Percentiles rank a stretch among this genome's conserved stretches.
These are phyloP conservation scores for Drosophila yooni DNA, from an alignment of 2,888 invertebrate genomes.

Conservation along the genomic window DNA sequence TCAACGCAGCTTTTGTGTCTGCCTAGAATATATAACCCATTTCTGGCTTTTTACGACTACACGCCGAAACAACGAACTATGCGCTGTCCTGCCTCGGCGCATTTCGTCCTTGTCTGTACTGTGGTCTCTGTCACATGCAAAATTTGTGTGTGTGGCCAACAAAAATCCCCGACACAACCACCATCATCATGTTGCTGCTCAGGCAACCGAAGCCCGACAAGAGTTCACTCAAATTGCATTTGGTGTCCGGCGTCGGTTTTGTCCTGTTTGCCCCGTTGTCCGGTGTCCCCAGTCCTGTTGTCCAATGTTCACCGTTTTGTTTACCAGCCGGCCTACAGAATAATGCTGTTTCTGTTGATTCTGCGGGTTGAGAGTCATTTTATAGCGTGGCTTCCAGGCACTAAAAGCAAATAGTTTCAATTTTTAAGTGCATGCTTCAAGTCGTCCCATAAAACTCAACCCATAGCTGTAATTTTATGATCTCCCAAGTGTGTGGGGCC, in stretches of 20 bases:
- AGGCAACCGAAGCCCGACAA: slow-evolving; percentile 73
- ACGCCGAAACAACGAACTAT: slow-evolving; percentile 65
- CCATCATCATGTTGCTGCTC: slow-evolving; percentile 61
- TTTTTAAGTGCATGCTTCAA: slow-evolving; percentile 51
- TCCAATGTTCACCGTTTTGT: slow-evolving; percentile 51
- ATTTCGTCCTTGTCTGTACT: slow-evolving; percentile 36
- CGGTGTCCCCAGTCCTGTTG: slow-evolving; percentile 5
- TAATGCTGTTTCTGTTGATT: slow-evolving; percentile 32
- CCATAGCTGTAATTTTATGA: slow-evolving; percentile 26
- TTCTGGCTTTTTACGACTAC: slow-evolving; percentile 77
- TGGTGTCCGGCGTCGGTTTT: slow-evolving; percentile 51
- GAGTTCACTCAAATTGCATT: slow-evolving; percentile 80
- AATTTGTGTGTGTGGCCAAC: slow-evolving; percentile 67
- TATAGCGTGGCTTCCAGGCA: slow-evolving; percentile 32
- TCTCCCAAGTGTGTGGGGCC: slow-evolving; percentile 15
- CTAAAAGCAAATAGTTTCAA: slow-evolving; percentile 51
- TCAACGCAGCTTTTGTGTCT: slow-evolving; percentile 78
- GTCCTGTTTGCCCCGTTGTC: slow-evolving; percentile 7
- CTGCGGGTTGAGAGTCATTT: slow-evolving; percentile 19
- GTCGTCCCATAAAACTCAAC: slow-evolving; percentile 39
- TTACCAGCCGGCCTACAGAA: slow-evolving; percentile 60
- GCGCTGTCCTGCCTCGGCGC: slow-evolving; percentile 14
- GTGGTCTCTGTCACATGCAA: slow-evolving; percentile 67
- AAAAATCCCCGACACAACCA: slow-evolving; percentile 52
- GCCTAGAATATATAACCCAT: slow-evolving; percentile 79